Evolutionary conservation across 2,113 vertebrate species (phyloP).

Genomic region (Chaetodon trifascialis): DNA sequence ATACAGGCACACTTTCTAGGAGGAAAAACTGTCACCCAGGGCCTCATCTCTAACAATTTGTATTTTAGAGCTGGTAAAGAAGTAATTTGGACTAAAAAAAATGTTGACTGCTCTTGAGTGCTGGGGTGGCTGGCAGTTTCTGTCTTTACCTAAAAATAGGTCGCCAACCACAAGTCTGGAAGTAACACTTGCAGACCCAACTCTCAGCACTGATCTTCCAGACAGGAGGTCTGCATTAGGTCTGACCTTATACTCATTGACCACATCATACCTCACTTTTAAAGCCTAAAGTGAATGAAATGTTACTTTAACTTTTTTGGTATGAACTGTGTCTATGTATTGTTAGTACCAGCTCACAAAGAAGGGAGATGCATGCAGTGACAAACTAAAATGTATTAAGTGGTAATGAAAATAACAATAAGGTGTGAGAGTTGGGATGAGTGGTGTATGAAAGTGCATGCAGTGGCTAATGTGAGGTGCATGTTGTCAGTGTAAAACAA

Average conservation of each 20-base stretch:
- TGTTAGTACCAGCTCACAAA: too few species aligned
- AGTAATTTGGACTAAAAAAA: background rate
- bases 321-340: too few species aligned
- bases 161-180: constrained; percentile 27
- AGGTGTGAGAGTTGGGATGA: too few species aligned
- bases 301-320: too few species aligned
- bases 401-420: too few species aligned
- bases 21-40: too few species aligned
- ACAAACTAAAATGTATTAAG: too few species aligned
- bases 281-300: background rate
- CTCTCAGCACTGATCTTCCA: background rate
- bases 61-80: background rate
- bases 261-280: background rate
- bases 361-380: too few species aligned
- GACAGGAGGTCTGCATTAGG: background rate
- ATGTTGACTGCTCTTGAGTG: background rate
- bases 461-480: too few species aligned
- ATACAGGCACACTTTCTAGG: too few species aligned
- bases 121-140: constrained; percentile 9
- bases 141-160: constrained; percentile 29
- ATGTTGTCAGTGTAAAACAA: too few species aligned
- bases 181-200: background rate
- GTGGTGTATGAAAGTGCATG: too few species aligned
- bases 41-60: background rate
- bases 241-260: background rate